Percentiles rank a stretch among this genome's conserved stretches.
phyloP scores from a whole-genome alignment of 2,888 invertebrate genomes.

The Mylabris sibirica region DNA sequence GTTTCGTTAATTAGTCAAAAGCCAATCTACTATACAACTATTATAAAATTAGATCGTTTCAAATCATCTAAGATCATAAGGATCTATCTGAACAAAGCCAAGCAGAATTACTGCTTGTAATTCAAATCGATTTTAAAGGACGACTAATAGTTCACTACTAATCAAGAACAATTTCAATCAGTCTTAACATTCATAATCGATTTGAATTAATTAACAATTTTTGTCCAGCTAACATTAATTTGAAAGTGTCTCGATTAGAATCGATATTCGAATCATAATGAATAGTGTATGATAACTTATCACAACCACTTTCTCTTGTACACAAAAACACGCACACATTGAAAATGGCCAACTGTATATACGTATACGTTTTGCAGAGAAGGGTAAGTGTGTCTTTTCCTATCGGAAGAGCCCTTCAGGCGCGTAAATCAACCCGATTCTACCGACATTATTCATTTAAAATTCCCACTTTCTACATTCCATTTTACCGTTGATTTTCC shows the following conservation, averaged over 20 bases:
- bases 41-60: conserved; percentile 28
- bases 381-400: not conserved
- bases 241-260: not conserved
- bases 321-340: not conserved
- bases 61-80: conserved; percentile 17
- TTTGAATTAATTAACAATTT: not conserved
- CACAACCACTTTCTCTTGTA: not conserved
- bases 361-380: too few relatives aligned
- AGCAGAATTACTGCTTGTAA: not conserved
- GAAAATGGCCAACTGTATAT: not conserved
- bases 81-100: not conserved
- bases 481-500: not conserved
- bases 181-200: not conserved
- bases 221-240: not conserved
- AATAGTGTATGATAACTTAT: not conserved
- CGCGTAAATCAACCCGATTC: conserved; percentile 5
- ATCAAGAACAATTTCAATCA: conserved; percentile 1
- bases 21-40: conserved; percentile 24
- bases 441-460: conserved; percentile 11
- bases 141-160: not conserved
- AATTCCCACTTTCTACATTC: conserved; percentile 7
- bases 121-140: not conserved
- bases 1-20: conserved; percentile 32
- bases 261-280: too few relatives aligned
- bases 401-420: conserved; percentile 3